phyloP scores from a whole-genome alignment of 2,888 invertebrate species.

The Caenorhabditis drosophilae region DNA sequence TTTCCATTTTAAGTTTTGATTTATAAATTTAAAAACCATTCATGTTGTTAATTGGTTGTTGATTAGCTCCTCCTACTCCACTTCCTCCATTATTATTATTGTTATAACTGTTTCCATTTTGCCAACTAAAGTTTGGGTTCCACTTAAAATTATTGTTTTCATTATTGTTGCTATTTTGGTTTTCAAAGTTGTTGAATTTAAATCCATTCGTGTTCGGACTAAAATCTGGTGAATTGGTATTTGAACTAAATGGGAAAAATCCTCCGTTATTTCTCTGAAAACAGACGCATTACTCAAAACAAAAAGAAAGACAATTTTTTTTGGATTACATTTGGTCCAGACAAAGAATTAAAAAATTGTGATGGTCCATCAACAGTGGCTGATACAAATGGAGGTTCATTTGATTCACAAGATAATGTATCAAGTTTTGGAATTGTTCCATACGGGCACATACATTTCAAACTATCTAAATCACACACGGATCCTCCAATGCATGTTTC shows the following conservation, averaged over 20 bases:
- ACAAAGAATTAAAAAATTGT: conserved; percentile 30
- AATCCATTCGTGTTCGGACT: conserved; percentile 30
- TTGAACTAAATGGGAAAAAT: no score
- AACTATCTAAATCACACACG: conserved; percentile 62
- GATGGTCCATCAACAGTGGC: conserved; percentile 39
- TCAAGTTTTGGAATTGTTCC: conserved; percentile 65
- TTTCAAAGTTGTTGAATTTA: conserved; percentile 29
- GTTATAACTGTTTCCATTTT: conserved; percentile 16
- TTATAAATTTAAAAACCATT: conserved; percentile 12
- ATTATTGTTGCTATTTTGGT: conserved; percentile 12
- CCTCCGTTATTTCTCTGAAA: no score
- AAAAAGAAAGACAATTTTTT: no score
- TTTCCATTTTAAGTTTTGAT: no score
- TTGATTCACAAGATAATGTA: conserved; percentile 60
- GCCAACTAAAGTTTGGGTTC: conserved; percentile 20
- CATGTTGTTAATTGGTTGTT: neutral
- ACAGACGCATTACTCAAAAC: no score
- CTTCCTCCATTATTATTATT: conserved; percentile 20
- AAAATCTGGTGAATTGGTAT: conserved; percentile 20
- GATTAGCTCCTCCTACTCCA: no score
- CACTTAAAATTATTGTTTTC: conserved; percentile 12
- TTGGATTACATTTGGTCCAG: conserved; percentile 18
- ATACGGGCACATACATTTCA: conserved; percentile 63
- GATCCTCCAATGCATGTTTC: conserved; percentile 68
- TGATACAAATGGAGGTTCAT: conserved; percentile 31